Percentiles rank a stretch among this genome's conserved stretches.
Conservation (phyloP, 2,113 vertebrate genomes). For the Turdus rufiventris region DNA sequence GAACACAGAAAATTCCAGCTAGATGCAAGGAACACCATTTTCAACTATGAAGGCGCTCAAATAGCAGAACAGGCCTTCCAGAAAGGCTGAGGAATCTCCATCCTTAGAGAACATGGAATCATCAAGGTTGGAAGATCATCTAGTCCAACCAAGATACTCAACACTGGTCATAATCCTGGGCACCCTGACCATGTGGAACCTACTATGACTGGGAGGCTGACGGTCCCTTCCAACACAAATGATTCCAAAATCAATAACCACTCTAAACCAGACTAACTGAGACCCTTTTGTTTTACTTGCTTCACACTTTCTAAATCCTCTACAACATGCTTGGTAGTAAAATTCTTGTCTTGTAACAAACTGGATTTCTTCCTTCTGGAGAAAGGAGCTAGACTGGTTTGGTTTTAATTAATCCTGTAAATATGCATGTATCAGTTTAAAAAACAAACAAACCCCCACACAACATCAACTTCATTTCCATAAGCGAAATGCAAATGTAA, state of each 20-base stretch:
- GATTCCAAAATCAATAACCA: background rate
- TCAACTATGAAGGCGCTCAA: background rate
- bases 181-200: background rate
- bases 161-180: background rate
- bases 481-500: background rate
- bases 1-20: background rate
- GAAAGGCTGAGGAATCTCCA: background rate
- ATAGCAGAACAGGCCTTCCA: background rate
- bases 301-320: background rate
- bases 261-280: background rate
- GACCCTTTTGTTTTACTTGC: background rate
- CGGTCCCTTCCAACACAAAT: background rate
- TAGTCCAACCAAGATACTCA: background rate
- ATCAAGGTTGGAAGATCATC: background rate
- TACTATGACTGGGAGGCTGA: background rate
- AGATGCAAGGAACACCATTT: background rate
- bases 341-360: background rate
- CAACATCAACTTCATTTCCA: background rate
- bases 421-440: background rate
- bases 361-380: background rate
- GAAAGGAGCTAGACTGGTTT: background rate
- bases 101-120: background rate
- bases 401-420: background rate
- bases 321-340: background rate
- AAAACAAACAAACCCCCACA: background rate